Percentiles rank a stretch among this genome's conserved stretches.
These are phyloP conservation scores for Pardalotus punctatus DNA, from an alignment of 2,113 vertebrate genomes.

Conservation along the genomic window DNA sequence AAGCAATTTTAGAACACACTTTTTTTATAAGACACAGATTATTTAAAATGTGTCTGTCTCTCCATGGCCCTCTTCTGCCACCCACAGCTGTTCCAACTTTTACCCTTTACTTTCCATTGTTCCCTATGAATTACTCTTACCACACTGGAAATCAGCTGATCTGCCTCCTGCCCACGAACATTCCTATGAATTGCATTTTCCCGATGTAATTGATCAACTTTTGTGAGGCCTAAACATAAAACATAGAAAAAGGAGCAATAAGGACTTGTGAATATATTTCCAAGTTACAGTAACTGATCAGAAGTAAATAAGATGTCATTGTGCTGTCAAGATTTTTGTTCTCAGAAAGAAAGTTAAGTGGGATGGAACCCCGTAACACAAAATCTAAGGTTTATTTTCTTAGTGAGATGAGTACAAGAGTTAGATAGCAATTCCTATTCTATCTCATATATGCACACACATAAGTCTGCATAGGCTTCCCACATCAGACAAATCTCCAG, in stretches of 20 bases:
- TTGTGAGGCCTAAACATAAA: not conserved
- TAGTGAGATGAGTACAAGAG: not conserved
- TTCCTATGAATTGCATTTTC: not conserved
- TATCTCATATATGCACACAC: rapidly evolving
- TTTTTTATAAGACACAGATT: not conserved
- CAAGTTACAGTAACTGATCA: not conserved
- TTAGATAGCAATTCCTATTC: not conserved
- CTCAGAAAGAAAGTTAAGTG: not conserved
- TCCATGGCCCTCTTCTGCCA: not conserved
- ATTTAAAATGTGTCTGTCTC: not conserved
- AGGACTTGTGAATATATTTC: not conserved
- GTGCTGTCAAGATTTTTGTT: not conserved
- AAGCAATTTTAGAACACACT: not conserved
- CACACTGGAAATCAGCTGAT: not conserved
- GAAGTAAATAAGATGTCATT: not conserved
- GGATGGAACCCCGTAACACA: not conserved
- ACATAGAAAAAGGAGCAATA: not conserved
- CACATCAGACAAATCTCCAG: not conserved
- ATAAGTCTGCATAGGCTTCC: not conserved
- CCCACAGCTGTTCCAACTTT: rapidly evolving
- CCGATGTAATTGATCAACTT: not conserved
- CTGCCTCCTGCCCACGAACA: not conserved
- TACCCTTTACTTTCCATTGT: not conserved
- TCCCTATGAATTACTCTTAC: not conserved
- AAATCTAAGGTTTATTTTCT: not conserved